Evolutionary conservation across 2,113 vertebrate genomes (phyloP).

Genomic region (Lophius piscatorius): DNA sequence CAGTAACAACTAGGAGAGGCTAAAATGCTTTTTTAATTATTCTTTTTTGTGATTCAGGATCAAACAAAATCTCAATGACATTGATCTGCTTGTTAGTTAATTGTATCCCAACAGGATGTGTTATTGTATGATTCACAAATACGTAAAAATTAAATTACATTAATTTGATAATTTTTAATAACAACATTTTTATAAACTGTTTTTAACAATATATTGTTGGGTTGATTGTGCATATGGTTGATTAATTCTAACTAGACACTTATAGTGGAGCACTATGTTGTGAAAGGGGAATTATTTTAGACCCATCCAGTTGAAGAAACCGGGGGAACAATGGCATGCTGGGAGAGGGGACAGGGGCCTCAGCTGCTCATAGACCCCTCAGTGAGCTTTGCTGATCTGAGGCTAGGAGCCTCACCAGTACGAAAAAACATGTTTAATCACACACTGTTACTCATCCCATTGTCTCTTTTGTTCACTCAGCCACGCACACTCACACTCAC

Average conservation of each 20-base stretch:
- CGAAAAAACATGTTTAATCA: constrained; percentile 24
- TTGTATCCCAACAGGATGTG: neutral
- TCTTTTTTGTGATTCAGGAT: no score
- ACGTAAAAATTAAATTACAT: neutral
- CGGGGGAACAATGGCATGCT: constrained; percentile 2
- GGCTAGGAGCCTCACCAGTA: constrained; percentile 36
- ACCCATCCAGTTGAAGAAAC: neutral
- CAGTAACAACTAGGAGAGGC: no score
- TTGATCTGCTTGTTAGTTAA: neutral
- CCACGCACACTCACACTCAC: neutral
- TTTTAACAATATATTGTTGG: no score
- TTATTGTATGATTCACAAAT: neutral
- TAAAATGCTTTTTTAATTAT: no score
- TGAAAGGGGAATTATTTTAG: neutral
- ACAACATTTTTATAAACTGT: no score
- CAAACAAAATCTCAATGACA: no score
- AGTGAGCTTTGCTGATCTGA: constrained; percentile 12
- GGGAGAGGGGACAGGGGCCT: neutral
- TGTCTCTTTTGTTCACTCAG: constrained; percentile 4
- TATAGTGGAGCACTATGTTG: no score
- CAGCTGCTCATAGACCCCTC: constrained; percentile 3
- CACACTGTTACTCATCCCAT: constrained; percentile 55
- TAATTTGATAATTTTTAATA: no score
- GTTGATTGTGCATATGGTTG: no score
- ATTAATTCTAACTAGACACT: no score